Percentiles rank a stretch among this genome's conserved stretches.
These are phyloP conservation scores for Chaetodon trifascialis DNA, from an alignment of 2,113 vertebrate species.

Conservation along the genomic window DNA sequence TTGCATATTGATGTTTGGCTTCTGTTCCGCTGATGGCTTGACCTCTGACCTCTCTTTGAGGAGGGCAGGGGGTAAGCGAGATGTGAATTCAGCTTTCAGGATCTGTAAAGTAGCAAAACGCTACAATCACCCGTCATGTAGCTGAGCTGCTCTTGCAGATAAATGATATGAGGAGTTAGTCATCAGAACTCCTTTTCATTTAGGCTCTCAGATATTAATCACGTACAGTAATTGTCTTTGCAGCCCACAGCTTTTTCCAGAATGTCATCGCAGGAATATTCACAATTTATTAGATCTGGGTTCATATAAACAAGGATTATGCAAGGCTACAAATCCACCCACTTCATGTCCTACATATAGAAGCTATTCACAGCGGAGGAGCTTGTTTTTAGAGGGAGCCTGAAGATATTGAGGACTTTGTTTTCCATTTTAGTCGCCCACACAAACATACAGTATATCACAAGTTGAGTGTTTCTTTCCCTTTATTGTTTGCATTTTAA, in stretches of 20 bases:
- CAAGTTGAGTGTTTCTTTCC: not conserved
- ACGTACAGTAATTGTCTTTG: conserved; percentile 28
- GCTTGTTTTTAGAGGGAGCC: conserved; percentile 36
- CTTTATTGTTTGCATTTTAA: not conserved
- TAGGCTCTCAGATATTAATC: conserved; percentile 37
- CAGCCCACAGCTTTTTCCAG: conserved; percentile 36
- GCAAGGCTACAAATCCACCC: conserved; percentile 51
- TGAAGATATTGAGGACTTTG: conserved; percentile 34
- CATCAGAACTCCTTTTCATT: conserved; percentile 35
- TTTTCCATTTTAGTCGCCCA: conserved; percentile 44
- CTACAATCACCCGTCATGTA: not conserved
- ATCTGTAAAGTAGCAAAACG: not conserved
- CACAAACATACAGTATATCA: conserved; percentile 25
- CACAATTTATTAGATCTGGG: conserved; percentile 40
- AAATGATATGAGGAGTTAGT: conserved; percentile 26
- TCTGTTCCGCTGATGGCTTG: not conserved
- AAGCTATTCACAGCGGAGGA: conserved; percentile 48
- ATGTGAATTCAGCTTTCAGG: not conserved
- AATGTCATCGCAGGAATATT: conserved; percentile 42
- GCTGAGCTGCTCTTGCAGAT: conserved; percentile 4
- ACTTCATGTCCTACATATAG: conserved; percentile 62
- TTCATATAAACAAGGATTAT: conserved; percentile 48
- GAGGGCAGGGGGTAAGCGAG: not conserved
- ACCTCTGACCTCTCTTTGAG: conserved; percentile 6
- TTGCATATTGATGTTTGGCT: not conserved